Evolutionary conservation across 2,113 vertebrate genomes (phyloP).

Genomic region (Chamaea fasciata): DNA sequence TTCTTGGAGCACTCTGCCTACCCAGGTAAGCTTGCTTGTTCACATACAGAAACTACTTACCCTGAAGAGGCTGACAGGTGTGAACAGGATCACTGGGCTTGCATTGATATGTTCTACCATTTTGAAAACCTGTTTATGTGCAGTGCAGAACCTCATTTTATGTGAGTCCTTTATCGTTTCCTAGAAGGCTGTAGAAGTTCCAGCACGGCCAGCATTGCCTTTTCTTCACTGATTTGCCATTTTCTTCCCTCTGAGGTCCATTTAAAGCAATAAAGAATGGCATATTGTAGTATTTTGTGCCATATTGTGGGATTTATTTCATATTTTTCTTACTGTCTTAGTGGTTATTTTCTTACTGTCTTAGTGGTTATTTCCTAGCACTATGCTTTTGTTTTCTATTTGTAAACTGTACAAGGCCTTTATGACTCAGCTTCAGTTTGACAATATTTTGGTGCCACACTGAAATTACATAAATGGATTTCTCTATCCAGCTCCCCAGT

Average conservation of each 20-base stretch:
- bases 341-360: neutral
- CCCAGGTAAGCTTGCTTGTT: neutral
- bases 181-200: neutral
- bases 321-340: neutral
- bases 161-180: neutral
- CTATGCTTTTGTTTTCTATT: neutral
- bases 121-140: neutral
- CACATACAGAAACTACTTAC: neutral
- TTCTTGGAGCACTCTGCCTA: neutral
- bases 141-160: neutral
- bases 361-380: neutral
- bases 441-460: neutral
- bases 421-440: neutral
- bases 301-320: neutral
- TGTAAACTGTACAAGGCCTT: neutral
- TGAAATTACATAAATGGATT: neutral
- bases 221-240: neutral
- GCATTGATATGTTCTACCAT: accelerated
- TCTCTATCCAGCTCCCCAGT: neutral
- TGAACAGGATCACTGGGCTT: neutral
- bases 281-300: neutral
- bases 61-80: neutral
- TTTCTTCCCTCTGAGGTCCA: neutral
- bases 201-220: neutral
- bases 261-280: neutral